phyloP scores from a whole-genome alignment of 1,140 invertebrate species.

The Zaprionus davidi region DNA sequence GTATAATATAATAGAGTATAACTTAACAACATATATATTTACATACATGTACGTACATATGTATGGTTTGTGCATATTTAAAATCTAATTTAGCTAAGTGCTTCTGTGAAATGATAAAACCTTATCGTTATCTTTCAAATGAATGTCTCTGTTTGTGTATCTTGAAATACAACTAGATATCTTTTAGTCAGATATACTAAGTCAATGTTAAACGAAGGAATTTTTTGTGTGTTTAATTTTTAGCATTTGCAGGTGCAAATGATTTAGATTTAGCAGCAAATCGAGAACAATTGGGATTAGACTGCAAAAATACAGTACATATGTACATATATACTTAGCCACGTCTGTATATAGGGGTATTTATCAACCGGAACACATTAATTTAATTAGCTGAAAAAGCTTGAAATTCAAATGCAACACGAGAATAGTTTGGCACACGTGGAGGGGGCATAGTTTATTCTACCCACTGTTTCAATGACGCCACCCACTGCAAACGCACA shows the following conservation, averaged over 20 bases:
- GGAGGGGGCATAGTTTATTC: not conserved
- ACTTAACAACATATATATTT: not conserved
- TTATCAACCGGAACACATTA: slow-evolving; percentile 12
- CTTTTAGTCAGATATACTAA: not conserved
- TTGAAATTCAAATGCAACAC: slow-evolving; percentile 24
- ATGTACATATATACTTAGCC: not conserved
- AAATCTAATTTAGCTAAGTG: not conserved
- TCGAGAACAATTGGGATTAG: not conserved
- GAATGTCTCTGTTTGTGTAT: not conserved
- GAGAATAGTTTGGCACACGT: not conserved
- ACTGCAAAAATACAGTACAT: not conserved
- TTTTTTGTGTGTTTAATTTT: not conserved
- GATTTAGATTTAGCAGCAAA: not conserved
- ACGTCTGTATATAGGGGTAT: not conserved
- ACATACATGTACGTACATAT: not conserved
- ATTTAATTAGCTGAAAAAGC: slow-evolving; percentile 31
- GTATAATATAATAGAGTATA: too few relatives aligned
- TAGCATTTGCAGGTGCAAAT: not conserved
- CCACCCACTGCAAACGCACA: not conserved
- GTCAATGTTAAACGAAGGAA: not conserved
- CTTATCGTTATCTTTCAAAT: slow-evolving; percentile 6
- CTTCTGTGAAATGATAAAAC: slow-evolving; percentile 14
- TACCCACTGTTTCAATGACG: slow-evolving; percentile 1
- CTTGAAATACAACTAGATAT: not conserved
- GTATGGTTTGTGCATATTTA: not conserved